Percentiles rank a stretch among this genome's conserved stretches.
Conservation (phyloP, 2,888 invertebrate species). For the Pachydiplax longipennis region DNA sequence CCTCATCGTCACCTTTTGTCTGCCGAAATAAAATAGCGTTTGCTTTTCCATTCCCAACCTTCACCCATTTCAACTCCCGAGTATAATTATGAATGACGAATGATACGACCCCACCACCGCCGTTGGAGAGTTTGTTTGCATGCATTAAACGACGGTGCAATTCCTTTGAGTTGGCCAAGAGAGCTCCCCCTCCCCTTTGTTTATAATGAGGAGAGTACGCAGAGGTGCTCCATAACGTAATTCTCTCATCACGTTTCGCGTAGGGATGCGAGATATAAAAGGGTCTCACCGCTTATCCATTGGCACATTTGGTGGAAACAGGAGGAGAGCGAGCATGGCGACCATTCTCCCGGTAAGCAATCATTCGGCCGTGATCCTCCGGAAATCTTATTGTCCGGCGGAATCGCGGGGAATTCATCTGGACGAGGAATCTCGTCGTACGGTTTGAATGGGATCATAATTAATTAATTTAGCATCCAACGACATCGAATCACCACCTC, state of each 20-base stretch:
- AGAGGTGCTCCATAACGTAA: not conserved
- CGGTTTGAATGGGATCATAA: not conserved
- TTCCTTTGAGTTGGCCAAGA: conserved; percentile 32
- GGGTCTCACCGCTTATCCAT: not conserved
- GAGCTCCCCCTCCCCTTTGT: not conserved
- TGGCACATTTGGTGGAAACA: not conserved
- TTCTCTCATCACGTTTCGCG: not conserved
- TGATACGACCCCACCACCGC: not conserved
- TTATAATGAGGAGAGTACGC: not conserved
- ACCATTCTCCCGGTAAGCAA: not conserved
- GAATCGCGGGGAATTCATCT: not conserved
- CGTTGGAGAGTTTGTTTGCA: not conserved
- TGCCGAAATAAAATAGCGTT: not conserved
- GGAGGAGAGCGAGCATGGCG: not conserved
- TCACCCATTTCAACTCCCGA: conserved; percentile 23
- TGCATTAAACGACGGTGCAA: conserved; percentile 4
- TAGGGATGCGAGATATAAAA: conserved; percentile 2
- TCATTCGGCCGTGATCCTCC: not conserved
- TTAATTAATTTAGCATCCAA: not conserved
- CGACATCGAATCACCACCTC: not conserved
- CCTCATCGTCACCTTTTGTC: not conserved
- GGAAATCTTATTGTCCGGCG: not conserved
- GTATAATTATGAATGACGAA: conserved; percentile 37
- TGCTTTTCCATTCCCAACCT: conserved; percentile 19
- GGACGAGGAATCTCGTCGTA: not conserved